Conservation (phyloP, 2,797 vertebrate species). For the Danio kyathit region DNA sequence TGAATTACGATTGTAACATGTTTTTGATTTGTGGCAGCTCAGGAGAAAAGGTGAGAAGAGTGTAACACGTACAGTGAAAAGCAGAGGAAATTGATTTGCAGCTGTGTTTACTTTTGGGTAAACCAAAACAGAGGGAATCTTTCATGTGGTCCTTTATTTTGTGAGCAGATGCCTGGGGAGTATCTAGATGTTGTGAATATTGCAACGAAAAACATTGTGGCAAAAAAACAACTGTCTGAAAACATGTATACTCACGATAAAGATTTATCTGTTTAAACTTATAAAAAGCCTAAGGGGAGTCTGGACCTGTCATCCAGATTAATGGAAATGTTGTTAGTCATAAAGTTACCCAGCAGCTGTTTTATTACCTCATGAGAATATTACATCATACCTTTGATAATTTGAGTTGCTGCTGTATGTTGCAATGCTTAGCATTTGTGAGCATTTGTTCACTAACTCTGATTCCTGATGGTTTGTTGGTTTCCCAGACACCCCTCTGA, state of each 20-base stretch:
- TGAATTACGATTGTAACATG: not conserved
- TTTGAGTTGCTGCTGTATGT: slow-evolving; percentile 5
- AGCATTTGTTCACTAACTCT: not conserved
- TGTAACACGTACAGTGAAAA: slow-evolving; percentile 47
- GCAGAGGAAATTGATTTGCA: slow-evolving; percentile 58
- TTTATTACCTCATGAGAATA: slow-evolving; percentile 32
- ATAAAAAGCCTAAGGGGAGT: slow-evolving; percentile 56
- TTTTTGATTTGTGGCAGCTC: slow-evolving; percentile 35
- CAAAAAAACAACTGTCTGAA: slow-evolving; percentile 62
- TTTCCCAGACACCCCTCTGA: slow-evolving; percentile 82
- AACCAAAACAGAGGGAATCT: slow-evolving; percentile 57
- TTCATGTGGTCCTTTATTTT: slow-evolving; percentile 40
- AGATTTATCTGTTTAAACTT: slow-evolving; percentile 40
- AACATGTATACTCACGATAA: slow-evolving; percentile 55
- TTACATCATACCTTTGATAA: slow-evolving; percentile 31
- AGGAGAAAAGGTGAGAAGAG: slow-evolving; percentile 42
- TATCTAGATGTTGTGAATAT: slow-evolving; percentile 47
- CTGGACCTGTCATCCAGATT: slow-evolving; percentile 16
- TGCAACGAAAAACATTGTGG: slow-evolving; percentile 57
- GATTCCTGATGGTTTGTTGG: not conserved
- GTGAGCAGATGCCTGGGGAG: not conserved
- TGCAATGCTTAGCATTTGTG: not conserved
- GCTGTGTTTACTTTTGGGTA: slow-evolving; percentile 52
- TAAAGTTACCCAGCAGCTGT: slow-evolving; percentile 59
- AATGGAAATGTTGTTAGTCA: slow-evolving; percentile 52